Percentiles rank a stretch among this genome's conserved stretches.
Conservation (phyloP, 1,140 invertebrate species). For the Grapholita molesta region DNA sequence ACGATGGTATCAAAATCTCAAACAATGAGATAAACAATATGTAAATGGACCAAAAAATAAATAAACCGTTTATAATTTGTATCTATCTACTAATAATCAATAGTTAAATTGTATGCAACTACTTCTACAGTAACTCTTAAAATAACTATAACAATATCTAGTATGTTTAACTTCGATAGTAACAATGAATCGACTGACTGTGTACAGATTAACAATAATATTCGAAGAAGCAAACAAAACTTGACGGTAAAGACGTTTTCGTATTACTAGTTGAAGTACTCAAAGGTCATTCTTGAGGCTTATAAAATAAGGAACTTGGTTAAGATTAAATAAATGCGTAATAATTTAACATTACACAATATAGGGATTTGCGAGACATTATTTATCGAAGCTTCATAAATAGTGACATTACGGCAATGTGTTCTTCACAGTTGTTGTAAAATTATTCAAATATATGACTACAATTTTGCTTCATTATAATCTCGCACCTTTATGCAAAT, state of each 20-base stretch:
- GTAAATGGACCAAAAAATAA: conserved; percentile 12
- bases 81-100: conserved; percentile 32
- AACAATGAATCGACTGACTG: neutral
- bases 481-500: neutral
- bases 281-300: neutral
- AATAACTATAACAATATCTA: conserved; percentile 10
- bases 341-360: neutral
- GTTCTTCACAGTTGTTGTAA: neutral
- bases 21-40: neutral
- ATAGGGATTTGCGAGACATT: neutral
- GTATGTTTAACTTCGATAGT: neutral
- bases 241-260: neutral
- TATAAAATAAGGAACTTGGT: neutral
- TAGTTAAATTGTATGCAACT: conserved; percentile 31
- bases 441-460: neutral
- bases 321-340: conserved; percentile 15
- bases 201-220: neutral
- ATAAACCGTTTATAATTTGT: neutral
- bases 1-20: neutral
- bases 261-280: neutral
- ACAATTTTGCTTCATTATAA: no score
- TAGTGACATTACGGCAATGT: neutral
- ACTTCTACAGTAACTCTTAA: conserved; percentile 25
- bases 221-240: conserved; percentile 13
- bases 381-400: neutral